Evolutionary conservation across 2,113 vertebrate species (phyloP), one percentile per base, ranked within the genome.

Genomic region (Rhineura floridana): DNA sequence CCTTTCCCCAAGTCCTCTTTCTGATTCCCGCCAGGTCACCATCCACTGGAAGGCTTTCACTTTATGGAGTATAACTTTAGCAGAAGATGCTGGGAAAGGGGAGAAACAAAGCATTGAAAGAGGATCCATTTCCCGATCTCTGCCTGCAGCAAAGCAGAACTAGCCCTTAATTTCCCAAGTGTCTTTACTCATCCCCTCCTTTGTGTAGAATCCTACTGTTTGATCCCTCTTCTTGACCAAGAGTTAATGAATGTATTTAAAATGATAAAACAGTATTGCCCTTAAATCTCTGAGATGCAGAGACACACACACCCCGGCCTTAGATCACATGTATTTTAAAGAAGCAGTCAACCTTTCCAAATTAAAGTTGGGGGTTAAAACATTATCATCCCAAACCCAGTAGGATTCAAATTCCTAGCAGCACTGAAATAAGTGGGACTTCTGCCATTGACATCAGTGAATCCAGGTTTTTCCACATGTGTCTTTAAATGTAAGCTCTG

Each of bases 321-420:
- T 12, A 78, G 87, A 89, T 88, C 69, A 90, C 77, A 88, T 9
- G 86, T 86, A 75, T 81, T 90, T 86, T 25, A 89, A 87, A 77
- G 42, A 1, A 17, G 3, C 0, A 0, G 52, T 63, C 19, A 50
- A 6, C 7, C 55, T 69, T 87, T 87, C 81, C 78, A 62, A 46
- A 2, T 11, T 1, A 39, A 1, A 17, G 62, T 36, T 6, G 1
- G 33, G 75, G 1, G 1, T 88, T 70, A 77, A 72, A 82, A 80
- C 62, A 15, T n/a, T 87, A 7, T 6, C 6, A 30, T 84, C 84
- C 28, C 81, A 77, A 93, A 83, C 1, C 33, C 42, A 48, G 19
- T 17, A 50, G 59, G 19, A 12, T 0, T 36, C n/a, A 50, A 78
- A 62, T 33, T 50, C 25, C 42, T 78, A 28, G 36, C 30, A 65